Evolutionary conservation across 2,113 vertebrate genomes (phyloP).

Genomic region (Bucco capensis): DNA sequence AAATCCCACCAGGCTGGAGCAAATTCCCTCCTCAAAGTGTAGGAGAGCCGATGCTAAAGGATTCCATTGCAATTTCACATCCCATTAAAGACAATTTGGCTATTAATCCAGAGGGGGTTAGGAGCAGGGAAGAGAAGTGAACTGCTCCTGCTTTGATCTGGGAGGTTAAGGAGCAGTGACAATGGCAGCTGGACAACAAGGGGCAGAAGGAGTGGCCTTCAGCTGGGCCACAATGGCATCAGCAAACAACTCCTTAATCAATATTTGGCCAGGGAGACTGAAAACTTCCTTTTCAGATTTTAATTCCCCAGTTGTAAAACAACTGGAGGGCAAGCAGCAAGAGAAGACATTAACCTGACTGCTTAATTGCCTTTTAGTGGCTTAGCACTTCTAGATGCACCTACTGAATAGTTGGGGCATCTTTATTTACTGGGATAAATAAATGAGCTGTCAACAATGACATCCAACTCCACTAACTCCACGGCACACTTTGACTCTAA

Average conservation of each 20-base stretch:
- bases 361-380: conserved; percentile 77
- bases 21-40: not conserved
- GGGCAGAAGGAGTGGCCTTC: conserved; percentile 85
- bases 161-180: conserved; percentile 86
- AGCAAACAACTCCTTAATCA: conserved; percentile 99
- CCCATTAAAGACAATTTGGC: conserved; percentile 64
- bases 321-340: conserved; percentile 78
- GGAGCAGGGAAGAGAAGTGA: conserved; percentile 80
- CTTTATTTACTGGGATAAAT: conserved; percentile 62
- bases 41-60: conserved; percentile 6
- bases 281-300: conserved; percentile 96
- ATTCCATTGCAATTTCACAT: conserved; percentile 67
- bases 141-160: conserved; percentile 95
- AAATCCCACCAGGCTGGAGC: not conserved
- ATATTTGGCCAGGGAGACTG: conserved; percentile 95
- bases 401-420: conserved; percentile 61
- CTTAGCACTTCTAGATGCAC: conserved; percentile 67
- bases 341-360: conserved; percentile 81
- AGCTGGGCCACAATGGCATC: conserved; percentile 86
- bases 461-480: conserved; percentile 14
- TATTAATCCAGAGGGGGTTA: conserved; percentile 75
- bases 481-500: not conserved
- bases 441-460: conserved; percentile 46
- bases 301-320: conserved; percentile 95
- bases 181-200: conserved; percentile 88